Base-by-base conservation (phyloP, 2,797 vertebrate species). In the Arctocebus calabarensis region DNA sequence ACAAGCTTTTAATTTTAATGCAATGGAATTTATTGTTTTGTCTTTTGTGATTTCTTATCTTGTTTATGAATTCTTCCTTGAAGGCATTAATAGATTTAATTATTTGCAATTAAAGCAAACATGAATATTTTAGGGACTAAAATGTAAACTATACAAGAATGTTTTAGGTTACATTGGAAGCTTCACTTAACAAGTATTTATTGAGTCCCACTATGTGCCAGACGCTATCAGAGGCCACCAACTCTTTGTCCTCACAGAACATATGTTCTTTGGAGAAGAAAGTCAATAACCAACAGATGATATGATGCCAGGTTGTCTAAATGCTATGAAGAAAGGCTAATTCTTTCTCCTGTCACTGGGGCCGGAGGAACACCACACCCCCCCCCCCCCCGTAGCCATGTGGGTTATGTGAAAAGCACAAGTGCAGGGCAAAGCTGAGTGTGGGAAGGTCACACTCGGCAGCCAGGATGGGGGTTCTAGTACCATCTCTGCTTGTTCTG, bases 91-190 rank as follows among this genome's bases (percentile, higher is more conserved):
- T 29, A n/a, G 74, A 61, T 68, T 32, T 92, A 27, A 25, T 37
- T 89, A 94, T 85, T 71, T 84, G 17, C 55, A 70, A n/a, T 23
- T 85, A 90, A 84, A 64, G 77, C 68, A 84, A 81, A 55, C 16
- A 81, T 75, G 5, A 5, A 7, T 64, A 48, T 61, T 88, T 79
- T 43, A 52, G 25, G 70, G 48, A 92, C 57, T 73, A 78, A 91
- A 68, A 40, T 68, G 66, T 55, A 74, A 81, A 32, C 3, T 9
- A 43, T 45, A n/a, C 11, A 16, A 48, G 11, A 61, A 13, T 43
- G 32, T 64, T 77, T 78, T 79, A 77, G 20, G 7, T 91, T 96
- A 91, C 62, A 74, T 66, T 48, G 78, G 52, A 78, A 81, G 71
- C n/a, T 71, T 95, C 20, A 12, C 79, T 85, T 59, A 71, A n/a